Conservation (phyloP, 2,113 vertebrate genomes). For the Heterochromis multidens region DNA sequence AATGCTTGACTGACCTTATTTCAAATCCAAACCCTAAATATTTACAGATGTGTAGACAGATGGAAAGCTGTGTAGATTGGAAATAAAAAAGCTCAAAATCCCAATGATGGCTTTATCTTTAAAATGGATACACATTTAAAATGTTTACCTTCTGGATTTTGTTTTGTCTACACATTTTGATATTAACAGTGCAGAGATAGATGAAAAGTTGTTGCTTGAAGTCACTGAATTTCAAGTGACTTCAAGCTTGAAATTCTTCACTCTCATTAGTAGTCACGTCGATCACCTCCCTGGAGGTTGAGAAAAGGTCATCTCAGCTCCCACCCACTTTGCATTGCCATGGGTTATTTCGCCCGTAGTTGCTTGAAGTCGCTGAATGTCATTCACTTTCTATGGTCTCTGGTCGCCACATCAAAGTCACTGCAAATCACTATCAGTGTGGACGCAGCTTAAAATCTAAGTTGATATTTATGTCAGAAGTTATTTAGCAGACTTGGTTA, state of each 20-base stretch:
- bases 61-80: background rate
- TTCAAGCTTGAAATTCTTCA: background rate
- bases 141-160: background rate
- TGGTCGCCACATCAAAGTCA: background rate
- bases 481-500: no score
- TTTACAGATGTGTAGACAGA: conserved; percentile 65
- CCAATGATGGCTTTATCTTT: background rate
- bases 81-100: background rate
- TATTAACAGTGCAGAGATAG: background rate
- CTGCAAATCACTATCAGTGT: no score
- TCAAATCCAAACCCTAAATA: conserved; percentile 74
- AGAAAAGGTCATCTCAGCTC: background rate
- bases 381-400: background rate
- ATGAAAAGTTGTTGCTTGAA: background rate
- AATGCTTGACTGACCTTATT: conserved; percentile 64
- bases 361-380: background rate
- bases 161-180: background rate
- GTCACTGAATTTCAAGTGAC: background rate
- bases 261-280: background rate
- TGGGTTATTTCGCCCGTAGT: background rate
- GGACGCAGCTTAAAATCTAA: no score
- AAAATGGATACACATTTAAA: background rate
- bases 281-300: background rate
- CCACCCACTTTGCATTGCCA: background rate
- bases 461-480: no score